Conservation (phyloP, 2,888 invertebrate species). For the Camptogramma bilineatum region DNA sequence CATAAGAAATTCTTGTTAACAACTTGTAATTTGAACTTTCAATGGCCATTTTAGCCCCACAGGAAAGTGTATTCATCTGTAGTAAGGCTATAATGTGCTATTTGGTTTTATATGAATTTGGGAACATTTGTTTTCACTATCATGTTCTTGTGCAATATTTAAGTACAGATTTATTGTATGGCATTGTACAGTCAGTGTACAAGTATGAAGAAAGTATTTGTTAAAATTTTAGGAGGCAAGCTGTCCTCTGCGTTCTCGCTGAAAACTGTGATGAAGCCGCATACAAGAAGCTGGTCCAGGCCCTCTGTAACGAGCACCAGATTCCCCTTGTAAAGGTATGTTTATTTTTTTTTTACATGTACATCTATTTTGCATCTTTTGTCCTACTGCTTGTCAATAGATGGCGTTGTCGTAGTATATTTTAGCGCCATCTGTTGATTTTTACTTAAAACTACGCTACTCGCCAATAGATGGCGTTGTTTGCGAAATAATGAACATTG, state of each 20-base stretch:
- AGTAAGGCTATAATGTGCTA: no score
- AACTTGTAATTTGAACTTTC: not conserved
- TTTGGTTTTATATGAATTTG: no score
- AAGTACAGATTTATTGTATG: no score
- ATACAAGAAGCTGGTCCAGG: constrained; percentile 98
- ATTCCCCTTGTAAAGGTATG: constrained; percentile 95
- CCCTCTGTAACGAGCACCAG: constrained; percentile 98
- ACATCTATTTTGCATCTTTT: not conserved
- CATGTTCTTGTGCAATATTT: no score
- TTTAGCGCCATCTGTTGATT: not conserved
- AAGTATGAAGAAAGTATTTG: not conserved
- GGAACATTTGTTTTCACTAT: no score
- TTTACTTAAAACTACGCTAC: not conserved
- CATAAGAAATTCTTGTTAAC: not conserved
- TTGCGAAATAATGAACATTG: not conserved
- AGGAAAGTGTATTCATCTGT: no score
- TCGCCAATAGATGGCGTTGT: not conserved
- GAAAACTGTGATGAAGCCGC: constrained; percentile 99
- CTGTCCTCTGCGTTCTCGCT: constrained; percentile 97
- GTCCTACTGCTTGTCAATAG: not conserved
- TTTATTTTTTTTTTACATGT: not conserved
- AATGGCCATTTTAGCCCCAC: no score
- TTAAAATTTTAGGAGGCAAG: constrained; percentile 90
- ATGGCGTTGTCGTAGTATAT: not conserved
- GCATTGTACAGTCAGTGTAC: not conserved